phyloP scores from a whole-genome alignment of 2,888 invertebrate genomes.

The Lithophane semibrunnea region DNA sequence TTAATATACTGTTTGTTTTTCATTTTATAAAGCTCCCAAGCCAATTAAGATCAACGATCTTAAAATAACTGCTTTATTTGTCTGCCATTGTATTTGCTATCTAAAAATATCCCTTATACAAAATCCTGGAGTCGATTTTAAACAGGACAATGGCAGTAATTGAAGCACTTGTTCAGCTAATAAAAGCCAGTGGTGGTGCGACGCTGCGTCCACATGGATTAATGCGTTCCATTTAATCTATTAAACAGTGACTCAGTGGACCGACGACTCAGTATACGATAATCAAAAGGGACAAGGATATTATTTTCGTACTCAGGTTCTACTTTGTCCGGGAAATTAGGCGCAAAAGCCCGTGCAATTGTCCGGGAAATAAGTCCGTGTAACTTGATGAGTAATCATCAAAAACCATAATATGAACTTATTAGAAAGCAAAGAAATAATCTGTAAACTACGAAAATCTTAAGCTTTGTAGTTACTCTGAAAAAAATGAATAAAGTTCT shows the following conservation, averaged over 20 bases:
- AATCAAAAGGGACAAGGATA: conserved; percentile 36
- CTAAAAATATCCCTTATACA: conserved; percentile 61
- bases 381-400: background rate
- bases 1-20: background rate
- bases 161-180: conserved; percentile 85
- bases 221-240: conserved; percentile 87
- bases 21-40: conserved; percentile 2
- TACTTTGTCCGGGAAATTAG: background rate
- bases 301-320: conserved; percentile 2
- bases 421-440: background rate
- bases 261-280: conserved; percentile 23
- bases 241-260: conserved; percentile 81
- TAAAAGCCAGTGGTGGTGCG: conserved; percentile 76
- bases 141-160: conserved; percentile 80
- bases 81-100: conserved; percentile 26
- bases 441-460: background rate
- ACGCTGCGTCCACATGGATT: conserved; percentile 79
- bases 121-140: conserved; percentile 51
- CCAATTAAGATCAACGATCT: conserved; percentile 30
- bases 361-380: background rate
- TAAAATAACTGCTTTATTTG: conserved; percentile 36
- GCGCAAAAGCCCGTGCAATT: too few relatives aligned
- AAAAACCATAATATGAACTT: background rate
- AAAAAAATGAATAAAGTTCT: background rate
- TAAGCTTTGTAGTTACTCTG: background rate